These are phyloP conservation scores for Toxotes lorentzi DNA, from an alignment of 2,797 vertebrate genomes.

Conservation along the genomic window DNA sequence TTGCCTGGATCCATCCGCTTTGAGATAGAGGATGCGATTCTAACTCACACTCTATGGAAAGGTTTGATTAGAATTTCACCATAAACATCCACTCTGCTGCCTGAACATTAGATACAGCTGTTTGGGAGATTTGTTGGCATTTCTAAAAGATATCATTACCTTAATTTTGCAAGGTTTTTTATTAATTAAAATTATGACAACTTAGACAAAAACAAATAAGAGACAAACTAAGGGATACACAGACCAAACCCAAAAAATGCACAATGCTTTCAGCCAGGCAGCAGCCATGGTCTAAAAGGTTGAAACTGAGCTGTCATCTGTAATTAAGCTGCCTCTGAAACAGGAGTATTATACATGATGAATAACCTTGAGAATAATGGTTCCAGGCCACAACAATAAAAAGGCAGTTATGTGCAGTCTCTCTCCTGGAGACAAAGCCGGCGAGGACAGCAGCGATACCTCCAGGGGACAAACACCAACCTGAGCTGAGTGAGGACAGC, in stretches of 20 bases:
- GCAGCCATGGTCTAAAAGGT: slow-evolving; percentile 24
- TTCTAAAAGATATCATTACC: not conserved
- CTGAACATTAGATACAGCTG: not conserved
- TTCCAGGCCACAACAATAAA: slow-evolving; percentile 30
- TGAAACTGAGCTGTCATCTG: slow-evolving; percentile 35
- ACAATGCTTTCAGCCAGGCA: not conserved
- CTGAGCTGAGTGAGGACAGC: slow-evolving; percentile 36
- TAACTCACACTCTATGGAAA: not conserved
- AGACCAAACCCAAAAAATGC: not conserved
- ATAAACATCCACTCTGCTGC: not conserved
- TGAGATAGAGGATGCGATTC: not conserved
- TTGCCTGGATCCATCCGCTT: not conserved
- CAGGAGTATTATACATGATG: slow-evolving; percentile 23
- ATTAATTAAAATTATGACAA: not conserved
- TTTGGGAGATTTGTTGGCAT: not conserved
- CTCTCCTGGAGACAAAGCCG: slow-evolving; percentile 35
- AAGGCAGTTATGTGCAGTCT: slow-evolving; percentile 28
- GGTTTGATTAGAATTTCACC: not conserved
- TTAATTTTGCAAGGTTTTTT: too few relatives aligned
- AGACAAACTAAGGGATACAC: not conserved
- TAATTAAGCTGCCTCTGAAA: slow-evolving; percentile 52
- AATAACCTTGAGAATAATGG: slow-evolving; percentile 51
- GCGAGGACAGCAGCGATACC: slow-evolving; percentile 30
- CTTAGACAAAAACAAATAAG: not conserved
- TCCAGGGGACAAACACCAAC: slow-evolving; percentile 32